These are phyloP conservation scores for Tuta absoluta DNA, from an alignment of 2,888 invertebrate genomes.

Conservation along the genomic window DNA sequence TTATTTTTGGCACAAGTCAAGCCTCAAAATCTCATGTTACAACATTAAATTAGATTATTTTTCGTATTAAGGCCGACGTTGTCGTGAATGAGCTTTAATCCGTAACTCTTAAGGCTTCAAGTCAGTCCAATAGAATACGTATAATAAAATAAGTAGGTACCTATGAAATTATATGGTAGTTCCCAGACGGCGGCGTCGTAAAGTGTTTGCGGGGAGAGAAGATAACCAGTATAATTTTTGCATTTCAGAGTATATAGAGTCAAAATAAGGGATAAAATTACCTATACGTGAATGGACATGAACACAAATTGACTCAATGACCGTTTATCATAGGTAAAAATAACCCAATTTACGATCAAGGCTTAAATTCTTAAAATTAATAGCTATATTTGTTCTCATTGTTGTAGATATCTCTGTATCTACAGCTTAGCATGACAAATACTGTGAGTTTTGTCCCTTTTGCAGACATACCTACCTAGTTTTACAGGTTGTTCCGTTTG, in stretches of 20 bases:
- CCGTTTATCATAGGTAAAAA: too few species aligned
- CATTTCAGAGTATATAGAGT: too few species aligned
- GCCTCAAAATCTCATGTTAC: conserved; percentile 50
- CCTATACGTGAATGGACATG: too few species aligned
- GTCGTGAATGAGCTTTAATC: conserved; percentile 58
- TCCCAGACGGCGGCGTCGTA: not conserved
- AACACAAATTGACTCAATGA: too few species aligned
- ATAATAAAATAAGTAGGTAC: conserved; percentile 18
- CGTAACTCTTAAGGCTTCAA: conserved; percentile 51
- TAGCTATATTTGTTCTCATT: too few species aligned
- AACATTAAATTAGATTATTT: conserved; percentile 36
- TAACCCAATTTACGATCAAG: too few species aligned
- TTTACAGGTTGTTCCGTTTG: conserved; percentile 1
- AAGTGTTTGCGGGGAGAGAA: not conserved
- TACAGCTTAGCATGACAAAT: too few species aligned
- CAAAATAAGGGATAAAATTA: too few species aligned
- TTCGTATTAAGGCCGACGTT: conserved; percentile 40
- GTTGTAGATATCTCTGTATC: too few species aligned
- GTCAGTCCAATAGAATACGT: conserved; percentile 40
- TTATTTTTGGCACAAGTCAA: conserved; percentile 64
- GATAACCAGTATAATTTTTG: too few species aligned
- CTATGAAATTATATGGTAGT: conserved; percentile 18
- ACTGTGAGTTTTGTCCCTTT: too few species aligned
- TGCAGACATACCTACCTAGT: not conserved
- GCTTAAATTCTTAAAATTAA: too few species aligned